Evolutionary conservation across 2,113 vertebrate species (phyloP).

Genomic region (Bufo gargarizans): DNA sequence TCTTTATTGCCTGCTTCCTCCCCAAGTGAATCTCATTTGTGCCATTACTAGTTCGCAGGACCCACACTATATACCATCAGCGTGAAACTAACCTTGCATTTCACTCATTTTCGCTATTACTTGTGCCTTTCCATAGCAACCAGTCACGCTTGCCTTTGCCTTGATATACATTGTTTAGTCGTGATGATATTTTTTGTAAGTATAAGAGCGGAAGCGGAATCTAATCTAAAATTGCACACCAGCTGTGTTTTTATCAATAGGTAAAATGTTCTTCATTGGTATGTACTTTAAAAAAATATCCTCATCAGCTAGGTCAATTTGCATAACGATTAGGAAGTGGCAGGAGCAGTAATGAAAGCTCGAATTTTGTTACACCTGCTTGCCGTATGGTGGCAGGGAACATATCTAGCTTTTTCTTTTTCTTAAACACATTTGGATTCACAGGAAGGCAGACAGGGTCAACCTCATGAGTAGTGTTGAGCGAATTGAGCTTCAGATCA

Average conservation of each 20-base stretch:
- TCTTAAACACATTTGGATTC: not conserved
- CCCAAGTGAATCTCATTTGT: not conserved
- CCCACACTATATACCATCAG: not conserved
- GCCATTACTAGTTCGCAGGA: not conserved
- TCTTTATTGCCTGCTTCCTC: too few relatives aligned
- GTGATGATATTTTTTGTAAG: conserved; percentile 19
- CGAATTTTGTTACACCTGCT: conserved; percentile 45
- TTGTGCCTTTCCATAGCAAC: not conserved
- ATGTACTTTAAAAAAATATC: conserved; percentile 27
- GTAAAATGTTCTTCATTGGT: conserved; percentile 34
- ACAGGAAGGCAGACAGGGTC: not conserved
- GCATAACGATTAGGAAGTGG: conserved; percentile 42
- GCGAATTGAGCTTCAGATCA: too few relatives aligned
- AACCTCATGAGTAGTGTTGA: not conserved
- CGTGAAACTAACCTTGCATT: not conserved
- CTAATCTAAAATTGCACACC: conserved; percentile 32
- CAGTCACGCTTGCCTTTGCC: not conserved
- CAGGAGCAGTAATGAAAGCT: conserved; percentile 26
- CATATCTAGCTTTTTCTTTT: not conserved
- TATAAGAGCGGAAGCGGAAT: not conserved
- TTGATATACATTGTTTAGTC: not conserved
- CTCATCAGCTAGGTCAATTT: conserved; percentile 39
- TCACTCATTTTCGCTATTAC: not conserved
- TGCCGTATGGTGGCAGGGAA: not conserved
- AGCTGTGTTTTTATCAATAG: conserved; percentile 59